These are phyloP conservation scores for Mycetomoellerius zeteki DNA, from an alignment of 1,140 invertebrate genomes.

Conservation along the genomic window DNA sequence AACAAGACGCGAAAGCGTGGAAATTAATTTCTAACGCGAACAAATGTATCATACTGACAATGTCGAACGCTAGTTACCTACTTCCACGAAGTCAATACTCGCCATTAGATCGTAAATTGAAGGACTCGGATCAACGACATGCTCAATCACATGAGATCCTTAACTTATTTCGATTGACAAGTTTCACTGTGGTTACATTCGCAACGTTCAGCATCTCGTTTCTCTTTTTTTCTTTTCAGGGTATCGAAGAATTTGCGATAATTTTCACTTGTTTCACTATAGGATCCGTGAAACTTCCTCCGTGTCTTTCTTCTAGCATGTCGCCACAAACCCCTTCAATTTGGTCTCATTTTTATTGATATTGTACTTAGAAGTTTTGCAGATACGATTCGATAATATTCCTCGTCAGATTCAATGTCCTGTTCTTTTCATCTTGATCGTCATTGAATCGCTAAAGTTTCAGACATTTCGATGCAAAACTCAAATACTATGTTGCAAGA, in stretches of 20 bases:
- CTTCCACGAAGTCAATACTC: constrained; percentile 64
- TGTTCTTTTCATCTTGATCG: not conserved
- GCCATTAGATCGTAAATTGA: constrained; percentile 45
- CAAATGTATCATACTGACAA: constrained; percentile 56
- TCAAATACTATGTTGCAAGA: constrained; percentile 10
- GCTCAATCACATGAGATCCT: constrained; percentile 13
- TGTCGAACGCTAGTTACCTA: constrained; percentile 70
- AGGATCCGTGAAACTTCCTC: not conserved
- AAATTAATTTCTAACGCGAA: constrained; percentile 67
- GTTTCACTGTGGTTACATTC: not conserved
- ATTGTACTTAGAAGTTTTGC: constrained; percentile 40
- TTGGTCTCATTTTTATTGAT: constrained; percentile 16
- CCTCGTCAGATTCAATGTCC: not conserved
- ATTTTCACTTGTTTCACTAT: constrained; percentile 26
- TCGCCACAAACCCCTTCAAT: not conserved
- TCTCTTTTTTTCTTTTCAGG: not conserved
- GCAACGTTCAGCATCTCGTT: not conserved
- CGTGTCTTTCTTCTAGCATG: not conserved
- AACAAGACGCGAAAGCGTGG: not conserved
- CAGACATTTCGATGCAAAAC: not conserved
- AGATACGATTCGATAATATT: not conserved
- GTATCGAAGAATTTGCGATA: not conserved
- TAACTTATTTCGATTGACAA: constrained; percentile 23
- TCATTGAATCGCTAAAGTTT: constrained; percentile 14
- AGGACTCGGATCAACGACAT: constrained; percentile 16